Evolutionary conservation across 1,140 invertebrate species (phyloP), one percentile per base, ranked within the genome.

Genomic region (Pissodes strobi): DNA sequence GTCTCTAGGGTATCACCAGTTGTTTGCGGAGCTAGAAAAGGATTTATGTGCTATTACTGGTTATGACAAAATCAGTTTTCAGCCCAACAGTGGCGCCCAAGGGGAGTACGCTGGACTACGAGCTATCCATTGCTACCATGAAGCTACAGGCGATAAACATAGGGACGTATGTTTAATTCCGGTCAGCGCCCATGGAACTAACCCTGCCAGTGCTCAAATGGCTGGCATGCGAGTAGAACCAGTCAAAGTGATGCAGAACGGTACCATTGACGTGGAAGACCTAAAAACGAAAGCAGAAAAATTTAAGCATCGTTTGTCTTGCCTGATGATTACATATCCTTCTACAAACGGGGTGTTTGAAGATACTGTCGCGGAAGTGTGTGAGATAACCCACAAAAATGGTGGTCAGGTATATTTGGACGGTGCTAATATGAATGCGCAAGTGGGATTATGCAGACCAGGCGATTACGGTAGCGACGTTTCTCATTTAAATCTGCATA

Each of bases 381-480:
- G 97, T 78, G 86, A 90, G 21, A 80, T 96, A 67, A 88, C 98
- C 27, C 98, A 99, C 78, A 83, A 88, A 39, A 87, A 91, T 74
- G 97, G 98, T 2, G 97, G 96, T 0, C 97, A 99, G 80, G 89
- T 99, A 0, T 99, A 99, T 76, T 79, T 99, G 13, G 98, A 99
- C 77, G 98, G 97, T 1, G 98, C 98, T n/a, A 99, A 99, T 74
- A 98, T 99, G 95, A 99, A 99, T 78, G 98, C 98, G 1, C 97
- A 99, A 83, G 95, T 98, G 39, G 97, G 95, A 10, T 81, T 99
- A 0, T 99, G 97, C 76, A 84, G 97, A 45, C 97, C 97, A 0
- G 97, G 95, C 13, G 97, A 99, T 77, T 99, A 97, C 78, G 97
- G 97, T 2, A 94, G 95, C 63, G 97, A 99, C 78, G 96, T 99